These are phyloP conservation scores for Erpobdella octoculata DNA, from an alignment of 2,888 invertebrate genomes.

Conservation along the genomic window DNA sequence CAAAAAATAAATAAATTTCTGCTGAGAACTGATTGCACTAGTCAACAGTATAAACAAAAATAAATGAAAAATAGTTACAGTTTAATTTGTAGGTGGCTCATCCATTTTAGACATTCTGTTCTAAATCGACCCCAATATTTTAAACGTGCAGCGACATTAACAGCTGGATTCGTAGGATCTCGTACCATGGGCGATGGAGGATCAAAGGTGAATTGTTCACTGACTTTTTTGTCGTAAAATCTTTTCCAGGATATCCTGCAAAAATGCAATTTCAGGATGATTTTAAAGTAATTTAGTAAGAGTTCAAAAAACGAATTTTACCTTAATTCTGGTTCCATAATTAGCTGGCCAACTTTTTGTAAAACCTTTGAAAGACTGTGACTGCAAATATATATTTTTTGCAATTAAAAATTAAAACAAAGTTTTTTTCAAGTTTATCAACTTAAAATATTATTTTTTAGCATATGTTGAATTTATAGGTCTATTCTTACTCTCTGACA, in stretches of 20 bases:
- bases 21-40: no score
- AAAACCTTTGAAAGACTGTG: slow-evolving; percentile 36
- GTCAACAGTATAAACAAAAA: no score
- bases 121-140: slow-evolving; percentile 40
- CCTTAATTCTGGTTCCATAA: slow-evolving; percentile 37
- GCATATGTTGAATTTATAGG: no score
- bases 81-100: slow-evolving; percentile 32
- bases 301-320: slow-evolving; percentile 3
- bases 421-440: neutral
- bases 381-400: neutral
- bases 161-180: slow-evolving; percentile 39
- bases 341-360: slow-evolving; percentile 33
- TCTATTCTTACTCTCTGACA: slow-evolving; percentile 35
- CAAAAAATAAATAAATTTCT: no score
- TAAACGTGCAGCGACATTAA: slow-evolving; percentile 37
- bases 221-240: slow-evolving; percentile 32
- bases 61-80: no score
- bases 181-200: slow-evolving; percentile 39
- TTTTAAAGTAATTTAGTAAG: neutral
- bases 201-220: slow-evolving; percentile 36
- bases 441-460: no score
- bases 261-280: neutral
- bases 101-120: slow-evolving; percentile 35
- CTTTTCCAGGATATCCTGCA: slow-evolving; percentile 32
- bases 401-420: neutral